phyloP scores from a whole-genome alignment of 2,797 vertebrate species.

The Galago senegalensis region DNA sequence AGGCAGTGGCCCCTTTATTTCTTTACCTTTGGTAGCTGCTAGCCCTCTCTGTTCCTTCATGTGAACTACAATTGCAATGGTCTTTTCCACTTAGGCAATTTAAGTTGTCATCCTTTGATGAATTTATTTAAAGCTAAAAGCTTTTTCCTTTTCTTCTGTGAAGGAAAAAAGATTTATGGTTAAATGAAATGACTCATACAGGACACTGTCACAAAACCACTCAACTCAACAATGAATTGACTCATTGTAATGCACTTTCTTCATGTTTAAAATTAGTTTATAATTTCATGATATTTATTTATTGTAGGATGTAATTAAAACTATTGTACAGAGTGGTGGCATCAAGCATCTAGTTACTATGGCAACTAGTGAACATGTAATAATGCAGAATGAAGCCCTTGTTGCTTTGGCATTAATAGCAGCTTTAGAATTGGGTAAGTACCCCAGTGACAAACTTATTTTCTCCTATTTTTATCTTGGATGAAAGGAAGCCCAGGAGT shows the following conservation, averaged over 20 bases:
- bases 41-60: not conserved
- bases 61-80: slow-evolving; percentile 53
- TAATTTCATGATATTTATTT: slow-evolving; percentile 81
- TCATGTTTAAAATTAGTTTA: slow-evolving; percentile 67
- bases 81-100: slow-evolving; percentile 65
- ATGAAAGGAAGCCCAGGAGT: slow-evolving; percentile 59
- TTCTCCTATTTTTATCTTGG: slow-evolving; percentile 65
- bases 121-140: slow-evolving; percentile 78
- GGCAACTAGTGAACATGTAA: slow-evolving; percentile 99
- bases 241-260: slow-evolving; percentile 57
- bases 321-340: slow-evolving; percentile 96
- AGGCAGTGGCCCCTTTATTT: not conserved
- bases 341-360: slow-evolving; percentile 98
- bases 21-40: slow-evolving; percentile 33
- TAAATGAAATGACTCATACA: slow-evolving; percentile 70
- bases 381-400: slow-evolving; percentile 99
- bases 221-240: slow-evolving; percentile 53
- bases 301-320: slow-evolving; percentile 95
- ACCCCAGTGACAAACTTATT: slow-evolving; percentile 70
- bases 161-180: slow-evolving; percentile 24
- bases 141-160: slow-evolving; percentile 54
- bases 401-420: slow-evolving; percentile 98
- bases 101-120: slow-evolving; percentile 75
- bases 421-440: slow-evolving; percentile 96
- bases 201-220: slow-evolving; percentile 57